A percentile compares a stretch with the other conserved stretches of the same genome.
These are phyloP conservation scores for Psittacula cyanocephala DNA, from an alignment of 2,113 vertebrate genomes.

Conservation along the genomic window DNA sequence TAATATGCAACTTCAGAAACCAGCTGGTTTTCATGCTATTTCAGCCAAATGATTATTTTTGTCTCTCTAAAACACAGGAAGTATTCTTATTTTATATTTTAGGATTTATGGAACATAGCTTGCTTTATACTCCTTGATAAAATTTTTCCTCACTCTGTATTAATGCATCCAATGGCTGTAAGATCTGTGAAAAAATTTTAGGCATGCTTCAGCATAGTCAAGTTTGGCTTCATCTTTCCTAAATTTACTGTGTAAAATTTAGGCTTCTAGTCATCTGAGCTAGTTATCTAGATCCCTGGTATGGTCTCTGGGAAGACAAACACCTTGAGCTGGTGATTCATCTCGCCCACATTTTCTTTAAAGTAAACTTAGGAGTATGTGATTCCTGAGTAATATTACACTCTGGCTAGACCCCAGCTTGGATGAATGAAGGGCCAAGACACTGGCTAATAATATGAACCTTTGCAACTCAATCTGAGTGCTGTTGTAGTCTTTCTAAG, in stretches of 20 bases:
- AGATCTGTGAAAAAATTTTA: neutral
- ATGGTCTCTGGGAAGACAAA: fast-evolving
- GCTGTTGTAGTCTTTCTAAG: neutral
- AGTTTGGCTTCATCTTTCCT: neutral
- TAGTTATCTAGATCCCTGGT: neutral
- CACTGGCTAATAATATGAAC: neutral
- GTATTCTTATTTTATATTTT: neutral
- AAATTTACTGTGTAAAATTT: neutral
- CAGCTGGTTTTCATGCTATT: neutral
- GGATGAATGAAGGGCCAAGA: neutral
- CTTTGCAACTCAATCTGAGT: neutral
- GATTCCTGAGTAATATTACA: neutral
- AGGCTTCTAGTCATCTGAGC: neutral
- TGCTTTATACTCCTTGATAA: neutral
- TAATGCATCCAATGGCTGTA: neutral
- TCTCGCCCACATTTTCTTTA: neutral
- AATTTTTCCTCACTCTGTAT: neutral
- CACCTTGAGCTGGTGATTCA: neutral
- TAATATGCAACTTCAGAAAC: neutral
- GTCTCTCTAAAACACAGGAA: neutral
- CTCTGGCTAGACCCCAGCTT: neutral
- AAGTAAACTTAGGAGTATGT: neutral
- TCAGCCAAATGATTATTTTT: neutral
- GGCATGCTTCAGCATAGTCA: neutral
- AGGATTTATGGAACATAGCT: neutral